Percentiles rank a stretch among this genome's conserved stretches.
Evolutionary conservation across 2,797 vertebrate genomes (phyloP).

Genomic region (Pseudopleuronectes americanus): DNA sequence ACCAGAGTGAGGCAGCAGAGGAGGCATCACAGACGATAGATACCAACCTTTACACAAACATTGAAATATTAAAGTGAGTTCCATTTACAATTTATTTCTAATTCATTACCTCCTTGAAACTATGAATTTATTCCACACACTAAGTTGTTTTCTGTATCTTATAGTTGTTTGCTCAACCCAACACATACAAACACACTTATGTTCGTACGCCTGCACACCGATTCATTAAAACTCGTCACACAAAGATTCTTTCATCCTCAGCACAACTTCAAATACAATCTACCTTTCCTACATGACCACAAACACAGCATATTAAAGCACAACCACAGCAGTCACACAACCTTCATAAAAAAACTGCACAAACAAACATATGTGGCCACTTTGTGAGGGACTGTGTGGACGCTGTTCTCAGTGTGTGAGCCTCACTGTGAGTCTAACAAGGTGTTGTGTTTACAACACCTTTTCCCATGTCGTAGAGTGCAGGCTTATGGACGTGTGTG

Average conservation of each 20-base stretch:
- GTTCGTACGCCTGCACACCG: constrained; percentile 41
- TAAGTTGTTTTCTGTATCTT: constrained; percentile 27
- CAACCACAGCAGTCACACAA: constrained; percentile 30
- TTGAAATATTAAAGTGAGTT: background rate
- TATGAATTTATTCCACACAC: constrained; percentile 13
- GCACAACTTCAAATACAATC: constrained; percentile 26
- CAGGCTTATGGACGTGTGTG: constrained; percentile 20
- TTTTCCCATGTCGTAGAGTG: background rate
- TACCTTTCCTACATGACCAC: constrained; percentile 17
- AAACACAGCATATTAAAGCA: constrained; percentile 33
- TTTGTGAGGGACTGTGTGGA: constrained; percentile 32
- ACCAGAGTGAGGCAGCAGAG: too few species aligned
- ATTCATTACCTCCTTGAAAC: constrained; percentile 28
- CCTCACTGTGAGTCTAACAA: constrained; percentile 20
- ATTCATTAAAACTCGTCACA: constrained; percentile 43
- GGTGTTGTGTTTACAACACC: constrained; percentile 52
- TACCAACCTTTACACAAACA: background rate
- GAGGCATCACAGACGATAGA: too few species aligned
- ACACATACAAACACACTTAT: constrained; percentile 12
- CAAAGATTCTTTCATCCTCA: constrained; percentile 49
- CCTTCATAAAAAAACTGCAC: constrained; percentile 47
- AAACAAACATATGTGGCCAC: constrained; percentile 35
- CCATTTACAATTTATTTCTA: constrained; percentile 10
- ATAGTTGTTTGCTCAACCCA: constrained; percentile 19
- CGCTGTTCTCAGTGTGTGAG: constrained; percentile 17